Percentiles rank a stretch among this genome's conserved stretches.
phyloP scores from a whole-genome alignment of 2,797 vertebrate species.

The Epinephelus coioides region DNA sequence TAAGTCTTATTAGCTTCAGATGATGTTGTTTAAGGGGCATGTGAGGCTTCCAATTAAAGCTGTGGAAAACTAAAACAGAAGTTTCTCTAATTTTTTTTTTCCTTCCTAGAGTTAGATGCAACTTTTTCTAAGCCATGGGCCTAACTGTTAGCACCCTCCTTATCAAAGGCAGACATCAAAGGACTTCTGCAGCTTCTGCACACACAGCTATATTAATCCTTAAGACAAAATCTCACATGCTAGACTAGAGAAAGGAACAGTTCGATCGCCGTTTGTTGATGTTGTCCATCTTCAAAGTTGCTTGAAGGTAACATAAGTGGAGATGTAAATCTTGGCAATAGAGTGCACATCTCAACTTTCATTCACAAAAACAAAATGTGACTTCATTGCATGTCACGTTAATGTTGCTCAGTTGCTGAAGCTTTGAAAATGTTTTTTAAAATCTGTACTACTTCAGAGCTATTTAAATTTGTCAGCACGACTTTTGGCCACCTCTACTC shows the following conservation, averaged over 20 bases:
- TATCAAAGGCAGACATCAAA: slow-evolving; percentile 82
- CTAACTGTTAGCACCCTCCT: slow-evolving; percentile 58
- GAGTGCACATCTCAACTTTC: too few relatives aligned
- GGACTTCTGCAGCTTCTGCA: slow-evolving; percentile 59
- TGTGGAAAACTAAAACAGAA: slow-evolving; percentile 78
- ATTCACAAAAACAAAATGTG: background rate
- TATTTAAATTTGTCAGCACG: slow-evolving; percentile 13
- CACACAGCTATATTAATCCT: slow-evolving; percentile 65
- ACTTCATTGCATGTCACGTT: background rate
- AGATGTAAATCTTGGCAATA: background rate
- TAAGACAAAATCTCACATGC: slow-evolving; percentile 66
- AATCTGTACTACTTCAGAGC: background rate
- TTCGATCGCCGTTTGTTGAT: slow-evolving; percentile 54
- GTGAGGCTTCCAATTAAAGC: slow-evolving; percentile 85
- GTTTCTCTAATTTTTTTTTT: slow-evolving; percentile 62
- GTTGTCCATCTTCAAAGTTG: slow-evolving; percentile 26
- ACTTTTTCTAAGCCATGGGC: slow-evolving; percentile 72
- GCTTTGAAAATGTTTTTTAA: background rate
- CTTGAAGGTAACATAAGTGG: background rate
- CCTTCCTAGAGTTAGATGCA: slow-evolving; percentile 60
- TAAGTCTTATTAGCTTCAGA: slow-evolving; percentile 88
- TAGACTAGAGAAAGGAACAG: slow-evolving; percentile 49
- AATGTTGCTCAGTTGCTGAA: background rate
- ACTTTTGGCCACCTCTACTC: slow-evolving; percentile 15
- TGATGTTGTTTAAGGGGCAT: slow-evolving; percentile 87